A percentile compares a stretch with the other conserved stretches of the same genome.
Conservation (phyloP, 2,113 vertebrate genomes). For the Panthera leo region DNA sequence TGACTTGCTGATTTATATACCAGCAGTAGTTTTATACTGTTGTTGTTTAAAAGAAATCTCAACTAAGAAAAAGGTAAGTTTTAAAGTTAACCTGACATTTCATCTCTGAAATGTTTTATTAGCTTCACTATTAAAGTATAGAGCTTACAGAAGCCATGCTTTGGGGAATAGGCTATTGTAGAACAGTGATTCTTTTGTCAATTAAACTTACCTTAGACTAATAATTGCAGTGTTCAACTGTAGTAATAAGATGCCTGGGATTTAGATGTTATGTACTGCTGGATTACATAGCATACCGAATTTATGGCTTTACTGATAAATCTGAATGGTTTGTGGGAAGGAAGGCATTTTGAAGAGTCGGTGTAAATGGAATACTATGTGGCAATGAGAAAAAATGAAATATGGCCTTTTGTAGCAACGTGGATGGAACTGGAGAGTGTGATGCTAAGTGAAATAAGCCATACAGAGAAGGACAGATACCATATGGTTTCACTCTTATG, state of each 20-base stretch:
- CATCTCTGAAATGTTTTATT: slow-evolving; percentile 37
- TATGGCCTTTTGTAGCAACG: too few relatives aligned
- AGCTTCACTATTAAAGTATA: neutral
- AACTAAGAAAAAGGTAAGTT: slow-evolving; percentile 91
- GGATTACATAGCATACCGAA: neutral
- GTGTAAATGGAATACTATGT: too few relatives aligned
- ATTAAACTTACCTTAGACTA: neutral
- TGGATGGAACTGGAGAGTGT: too few relatives aligned
- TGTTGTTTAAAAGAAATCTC: slow-evolving; percentile 90
- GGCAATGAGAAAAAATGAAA: too few relatives aligned
- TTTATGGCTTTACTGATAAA: slow-evolving; percentile 26
- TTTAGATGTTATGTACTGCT: neutral
- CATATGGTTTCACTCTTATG: too few relatives aligned
- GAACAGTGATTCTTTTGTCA: neutral
- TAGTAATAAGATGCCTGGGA: slow-evolving; percentile 34
- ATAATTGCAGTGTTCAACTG: slow-evolving; percentile 34
- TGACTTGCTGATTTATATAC: slow-evolving; percentile 94
- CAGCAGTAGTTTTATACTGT: slow-evolving; percentile 94
- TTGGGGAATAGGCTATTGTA: neutral
- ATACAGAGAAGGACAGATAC: too few relatives aligned
- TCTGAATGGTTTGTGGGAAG: neutral
- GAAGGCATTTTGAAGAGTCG: neutral
- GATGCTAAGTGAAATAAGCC: too few relatives aligned
- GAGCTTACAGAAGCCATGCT: neutral
- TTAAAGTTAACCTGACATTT: neutral